Evolutionary conservation across 2,113 vertebrate species (phyloP).

Genomic region (Microcebus murinus): DNA sequence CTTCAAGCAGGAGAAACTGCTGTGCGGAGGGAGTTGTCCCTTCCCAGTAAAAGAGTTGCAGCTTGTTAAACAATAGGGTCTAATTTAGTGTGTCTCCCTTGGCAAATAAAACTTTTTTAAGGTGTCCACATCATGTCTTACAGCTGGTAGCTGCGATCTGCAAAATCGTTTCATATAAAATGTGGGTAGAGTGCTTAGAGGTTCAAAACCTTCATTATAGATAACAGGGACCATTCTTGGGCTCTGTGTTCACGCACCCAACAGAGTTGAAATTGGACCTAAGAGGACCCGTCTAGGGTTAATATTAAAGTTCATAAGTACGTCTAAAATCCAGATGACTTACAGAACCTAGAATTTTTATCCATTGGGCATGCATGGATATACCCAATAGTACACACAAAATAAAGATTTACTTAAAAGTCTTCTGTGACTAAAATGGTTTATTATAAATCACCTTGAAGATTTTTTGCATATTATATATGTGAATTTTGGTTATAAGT

Average conservation of each 20-base stretch:
- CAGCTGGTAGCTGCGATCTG: background rate
- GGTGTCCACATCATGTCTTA: background rate
- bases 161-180: background rate
- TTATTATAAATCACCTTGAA: constrained; percentile 36
- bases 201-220: background rate
- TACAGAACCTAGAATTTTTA: background rate
- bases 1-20: constrained; percentile 48
- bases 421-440: constrained; percentile 46
- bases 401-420: constrained; percentile 35
- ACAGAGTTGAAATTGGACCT: background rate
- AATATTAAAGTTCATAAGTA: background rate
- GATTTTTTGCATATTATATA: constrained; percentile 42
- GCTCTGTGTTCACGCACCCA: background rate
- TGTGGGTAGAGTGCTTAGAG: background rate
- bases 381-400: background rate
- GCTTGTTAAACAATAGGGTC: background rate
- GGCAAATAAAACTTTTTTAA: background rate
- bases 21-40: constrained; percentile 38
- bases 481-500: constrained; percentile 55
- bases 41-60: background rate
- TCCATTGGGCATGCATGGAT: background rate
- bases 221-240: background rate
- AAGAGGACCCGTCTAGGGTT: background rate
- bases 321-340: background rate
- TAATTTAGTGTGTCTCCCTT: background rate